Base-by-base conservation (phyloP, 2,113 vertebrate species). In the Pipra filicauda region DNA sequence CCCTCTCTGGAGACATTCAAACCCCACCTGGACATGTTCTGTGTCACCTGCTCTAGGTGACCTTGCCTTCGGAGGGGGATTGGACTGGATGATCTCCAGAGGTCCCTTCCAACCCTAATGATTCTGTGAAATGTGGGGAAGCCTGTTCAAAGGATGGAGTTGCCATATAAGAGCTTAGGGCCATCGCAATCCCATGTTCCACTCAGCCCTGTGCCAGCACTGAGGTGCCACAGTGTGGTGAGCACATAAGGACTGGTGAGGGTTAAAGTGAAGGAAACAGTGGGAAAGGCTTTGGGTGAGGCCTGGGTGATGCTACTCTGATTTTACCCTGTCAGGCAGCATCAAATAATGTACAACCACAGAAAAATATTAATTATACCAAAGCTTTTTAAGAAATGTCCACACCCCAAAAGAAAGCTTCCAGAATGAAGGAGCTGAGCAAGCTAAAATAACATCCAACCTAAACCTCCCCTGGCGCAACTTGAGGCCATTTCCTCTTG, bases 131-230 rank as follows among this genome's bases (percentile, higher is more conserved):
- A 62, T 1, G 5, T 9, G 31, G 48, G 22, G 41, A 49, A 55
- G 48, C 27, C 19, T 3, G 15, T 15, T 37, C 43, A 62, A 49
- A 37, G 35, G 54, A n/a, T 23, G 27, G 62, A 15, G 11, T 4
- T 39, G 35, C 35, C 19, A 30, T 26, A 4, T 19, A 55, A 62
- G 74, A 70, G 13, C 22, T 75, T 13, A 21, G 31, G 15, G 57
- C 31, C 41, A 18, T 62, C 3, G 2, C 33, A 15, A 43, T 3
- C 8, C 7, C 0, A 1, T 43, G 52, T 8, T 49, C 15, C 7
- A 3, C 35, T 33, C 41, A 8, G 66, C 52, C 31, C 23, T n/a
- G 33, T 14, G 41, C 9, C 48, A 57, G 57, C 61, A 27, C 35
- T 43, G 41, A 33, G 54, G 54, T 24, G 48, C 48, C 54, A 55